These are phyloP conservation scores for Caenorhabditis drosophilae DNA, from an alignment of 2,888 invertebrate species.

Conservation along the genomic window DNA sequence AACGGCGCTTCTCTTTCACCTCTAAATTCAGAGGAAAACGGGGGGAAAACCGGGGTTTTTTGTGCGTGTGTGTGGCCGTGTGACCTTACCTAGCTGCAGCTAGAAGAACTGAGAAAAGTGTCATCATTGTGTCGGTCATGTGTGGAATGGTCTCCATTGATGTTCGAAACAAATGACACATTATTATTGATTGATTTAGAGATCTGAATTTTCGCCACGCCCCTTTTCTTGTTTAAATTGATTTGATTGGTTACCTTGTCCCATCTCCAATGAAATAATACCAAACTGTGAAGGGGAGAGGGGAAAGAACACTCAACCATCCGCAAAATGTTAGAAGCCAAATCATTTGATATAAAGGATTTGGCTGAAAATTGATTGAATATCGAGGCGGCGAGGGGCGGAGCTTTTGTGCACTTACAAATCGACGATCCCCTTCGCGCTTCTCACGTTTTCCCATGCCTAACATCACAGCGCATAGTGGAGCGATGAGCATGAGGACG, in stretches of 20 bases:
- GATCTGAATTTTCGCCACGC: slow-evolving; percentile 41
- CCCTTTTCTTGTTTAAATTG: neutral
- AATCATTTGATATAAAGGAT: slow-evolving; percentile 68
- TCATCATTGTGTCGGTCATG: slow-evolving; percentile 67
- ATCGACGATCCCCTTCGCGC: slow-evolving; percentile 64
- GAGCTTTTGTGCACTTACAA: slow-evolving; percentile 44
- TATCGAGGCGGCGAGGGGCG: neutral
- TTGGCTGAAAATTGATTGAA: slow-evolving; percentile 52
- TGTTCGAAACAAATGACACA: slow-evolving; percentile 67
- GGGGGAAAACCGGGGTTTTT: too few species aligned
- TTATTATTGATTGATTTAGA: slow-evolving; percentile 63
- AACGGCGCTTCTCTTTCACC: too few species aligned
- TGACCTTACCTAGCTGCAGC: too few species aligned
- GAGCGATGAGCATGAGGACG: slow-evolving; percentile 62
- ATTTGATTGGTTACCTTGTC: slow-evolving; percentile 41
- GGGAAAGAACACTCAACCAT: slow-evolving; percentile 64
- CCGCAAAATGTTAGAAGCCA: slow-evolving; percentile 66
- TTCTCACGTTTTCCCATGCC: slow-evolving; percentile 68
- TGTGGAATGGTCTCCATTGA: slow-evolving; percentile 67
- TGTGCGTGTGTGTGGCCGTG: too few species aligned
- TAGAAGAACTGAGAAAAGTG: slow-evolving; percentile 62
- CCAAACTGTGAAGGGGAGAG: slow-evolving; percentile 67
- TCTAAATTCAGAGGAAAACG: too few species aligned
- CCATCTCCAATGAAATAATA: slow-evolving; percentile 66
- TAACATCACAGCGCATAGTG: slow-evolving; percentile 66